phyloP scores from a whole-genome alignment of 1,140 invertebrate species.

The Wasmannia auropunctata region DNA sequence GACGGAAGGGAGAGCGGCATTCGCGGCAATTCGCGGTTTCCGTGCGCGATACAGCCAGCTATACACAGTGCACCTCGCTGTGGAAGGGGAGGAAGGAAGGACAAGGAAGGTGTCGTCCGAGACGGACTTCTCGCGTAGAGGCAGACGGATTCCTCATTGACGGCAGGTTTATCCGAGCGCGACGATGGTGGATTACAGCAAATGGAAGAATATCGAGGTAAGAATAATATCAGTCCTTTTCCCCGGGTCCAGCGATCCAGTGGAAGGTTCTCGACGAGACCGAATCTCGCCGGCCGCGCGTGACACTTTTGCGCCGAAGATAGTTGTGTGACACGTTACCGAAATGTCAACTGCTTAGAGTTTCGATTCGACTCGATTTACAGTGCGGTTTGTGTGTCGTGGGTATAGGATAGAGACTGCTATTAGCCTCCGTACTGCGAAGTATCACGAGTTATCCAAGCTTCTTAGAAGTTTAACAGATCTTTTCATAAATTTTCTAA shows the following conservation, averaged over 20 bases:
- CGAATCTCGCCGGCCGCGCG: background rate
- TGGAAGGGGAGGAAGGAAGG: background rate
- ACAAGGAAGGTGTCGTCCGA: background rate
- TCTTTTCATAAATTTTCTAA: background rate
- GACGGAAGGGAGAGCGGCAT: background rate
- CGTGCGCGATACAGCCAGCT: background rate
- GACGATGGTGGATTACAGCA: constrained; percentile 96
- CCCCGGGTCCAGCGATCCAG: constrained; percentile 20
- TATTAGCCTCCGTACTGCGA: no score
- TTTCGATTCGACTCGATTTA: background rate
- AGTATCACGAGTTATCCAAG: background rate
- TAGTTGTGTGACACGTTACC: background rate
- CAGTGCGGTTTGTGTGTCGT: background rate
- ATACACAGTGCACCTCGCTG: no score
- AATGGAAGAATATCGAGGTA: constrained; percentile 98
- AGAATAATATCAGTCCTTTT: constrained; percentile 64
- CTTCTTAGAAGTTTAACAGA: background rate
- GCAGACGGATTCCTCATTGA: background rate
- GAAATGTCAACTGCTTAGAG: background rate
- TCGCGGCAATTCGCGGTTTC: background rate
- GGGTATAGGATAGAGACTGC: background rate
- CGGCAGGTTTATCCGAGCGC: background rate
- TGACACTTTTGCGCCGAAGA: background rate
- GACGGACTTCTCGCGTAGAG: background rate
- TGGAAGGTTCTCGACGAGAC: constrained; percentile 70